Percentiles rank a stretch among this genome's conserved stretches.
These are phyloP conservation scores for Chlorodrepanis virens DNA, from an alignment of 2,113 vertebrate species.

Conservation along the genomic window DNA sequence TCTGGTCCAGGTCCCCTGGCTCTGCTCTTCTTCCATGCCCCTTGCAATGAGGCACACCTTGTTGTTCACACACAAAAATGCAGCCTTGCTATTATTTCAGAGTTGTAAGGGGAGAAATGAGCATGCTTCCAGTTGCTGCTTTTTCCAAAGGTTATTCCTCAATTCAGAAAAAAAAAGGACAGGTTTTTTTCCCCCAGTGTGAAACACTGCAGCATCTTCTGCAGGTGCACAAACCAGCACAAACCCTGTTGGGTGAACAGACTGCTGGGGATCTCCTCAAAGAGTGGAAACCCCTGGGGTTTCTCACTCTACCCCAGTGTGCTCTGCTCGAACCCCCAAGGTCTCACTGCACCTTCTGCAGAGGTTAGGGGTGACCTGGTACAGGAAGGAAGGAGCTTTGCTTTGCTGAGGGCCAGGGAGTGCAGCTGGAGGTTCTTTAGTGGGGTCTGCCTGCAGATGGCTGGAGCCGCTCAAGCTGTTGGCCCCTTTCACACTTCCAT, in stretches of 20 bases:
- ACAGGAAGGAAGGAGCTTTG: background rate
- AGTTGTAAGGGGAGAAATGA: background rate
- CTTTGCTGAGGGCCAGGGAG: background rate
- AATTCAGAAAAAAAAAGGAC: background rate
- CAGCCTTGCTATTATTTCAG: background rate
- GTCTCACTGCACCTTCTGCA: background rate
- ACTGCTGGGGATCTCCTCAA: background rate
- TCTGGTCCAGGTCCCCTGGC: background rate
- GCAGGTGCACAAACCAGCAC: background rate
- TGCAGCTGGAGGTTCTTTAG: background rate
- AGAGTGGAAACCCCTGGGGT: background rate
- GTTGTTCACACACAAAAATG: background rate
- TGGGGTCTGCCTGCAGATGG: background rate
- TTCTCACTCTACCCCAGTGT: rapidly evolving
- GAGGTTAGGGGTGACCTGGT: background rate
- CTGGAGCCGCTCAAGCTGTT: background rate
- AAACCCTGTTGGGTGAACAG: background rate
- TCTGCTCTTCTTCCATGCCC: background rate
- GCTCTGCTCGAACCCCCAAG: background rate
- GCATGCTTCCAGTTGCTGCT: background rate
- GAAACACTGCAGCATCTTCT: background rate
- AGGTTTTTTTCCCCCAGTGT: background rate
- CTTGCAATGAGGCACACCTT: background rate
- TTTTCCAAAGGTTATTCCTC: background rate
- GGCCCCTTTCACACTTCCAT: background rate